These are phyloP conservation scores for Nasonovia ribisnigri DNA, from an alignment of 2,888 invertebrate species.

Conservation along the genomic window DNA sequence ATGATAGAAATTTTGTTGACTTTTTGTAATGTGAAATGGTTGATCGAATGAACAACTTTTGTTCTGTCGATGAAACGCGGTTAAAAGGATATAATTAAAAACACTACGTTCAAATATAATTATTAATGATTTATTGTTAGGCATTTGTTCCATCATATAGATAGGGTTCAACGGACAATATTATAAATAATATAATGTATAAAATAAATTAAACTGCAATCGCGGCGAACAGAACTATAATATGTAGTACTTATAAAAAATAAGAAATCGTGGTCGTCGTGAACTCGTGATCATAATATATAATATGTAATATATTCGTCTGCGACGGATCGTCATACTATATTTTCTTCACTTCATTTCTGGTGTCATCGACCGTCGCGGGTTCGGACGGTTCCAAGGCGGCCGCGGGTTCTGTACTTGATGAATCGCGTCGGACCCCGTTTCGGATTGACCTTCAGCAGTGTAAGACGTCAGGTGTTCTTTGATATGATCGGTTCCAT, in stretches of 20 bases:
- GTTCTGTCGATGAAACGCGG: neutral
- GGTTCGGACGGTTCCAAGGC: constrained; percentile 7
- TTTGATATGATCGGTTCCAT: constrained; percentile 18
- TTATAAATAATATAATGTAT: constrained; percentile 4
- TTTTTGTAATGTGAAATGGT: neutral
- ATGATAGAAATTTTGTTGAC: neutral
- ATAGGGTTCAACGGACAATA: neutral
- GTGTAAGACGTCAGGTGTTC: constrained; percentile 28
- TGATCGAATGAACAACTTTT: neutral
- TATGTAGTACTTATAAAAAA: neutral
- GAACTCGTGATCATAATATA: neutral
- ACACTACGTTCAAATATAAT: neutral
- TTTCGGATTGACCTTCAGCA: constrained; percentile 30
- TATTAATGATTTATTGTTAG: neutral
- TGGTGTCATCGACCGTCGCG: constrained; percentile 35
- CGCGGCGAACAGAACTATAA: neutral
- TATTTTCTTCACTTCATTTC: constrained; percentile 44
- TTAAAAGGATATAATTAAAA: neutral
- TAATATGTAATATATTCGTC: neutral
- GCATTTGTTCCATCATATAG: neutral
- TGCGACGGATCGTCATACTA: neutral
- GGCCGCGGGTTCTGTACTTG: constrained; percentile 20
- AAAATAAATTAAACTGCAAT: neutral
- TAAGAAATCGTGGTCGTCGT: neutral
- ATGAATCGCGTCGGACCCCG: constrained; percentile 3